These are phyloP conservation scores for Parazoanthus darwini DNA, from an alignment of 92 coral and sea anemone species.

Conservation along the genomic window DNA sequence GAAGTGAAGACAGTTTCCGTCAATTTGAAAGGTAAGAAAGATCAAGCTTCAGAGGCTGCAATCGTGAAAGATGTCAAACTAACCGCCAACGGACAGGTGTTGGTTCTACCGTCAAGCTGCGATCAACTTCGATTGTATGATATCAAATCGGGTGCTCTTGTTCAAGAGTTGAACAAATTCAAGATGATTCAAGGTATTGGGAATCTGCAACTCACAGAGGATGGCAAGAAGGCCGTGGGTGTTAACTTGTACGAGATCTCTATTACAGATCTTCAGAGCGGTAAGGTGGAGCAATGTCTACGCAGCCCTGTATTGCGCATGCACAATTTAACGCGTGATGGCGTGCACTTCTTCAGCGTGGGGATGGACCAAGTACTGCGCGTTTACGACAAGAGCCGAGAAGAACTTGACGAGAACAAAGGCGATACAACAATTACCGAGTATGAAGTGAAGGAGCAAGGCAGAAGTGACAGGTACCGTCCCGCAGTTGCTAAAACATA, in stretches of 20 bases:
- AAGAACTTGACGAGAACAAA: conserved; percentile 79
- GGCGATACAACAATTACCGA: conserved; percentile 57
- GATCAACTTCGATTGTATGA: conserved; percentile 80
- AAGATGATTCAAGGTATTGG: conserved; percentile 76
- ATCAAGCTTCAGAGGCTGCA: conserved; percentile 29
- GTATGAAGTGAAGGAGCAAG: conserved; percentile 60
- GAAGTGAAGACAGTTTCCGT: conserved; percentile 68
- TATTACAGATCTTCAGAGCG: conserved; percentile 76
- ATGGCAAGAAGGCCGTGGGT: conserved; percentile 78
- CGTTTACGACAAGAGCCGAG: conserved; percentile 85
- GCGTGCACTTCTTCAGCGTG: conserved; percentile 60
- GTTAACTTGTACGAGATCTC: conserved; percentile 80
- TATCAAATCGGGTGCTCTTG: conserved; percentile 68
- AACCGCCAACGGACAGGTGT: conserved; percentile 63
- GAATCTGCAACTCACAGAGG: conserved; percentile 74
- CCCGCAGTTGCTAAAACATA: background rate
- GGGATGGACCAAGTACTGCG: conserved; percentile 86
- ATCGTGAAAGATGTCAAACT: conserved; percentile 70
- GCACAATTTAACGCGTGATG: conserved; percentile 75
- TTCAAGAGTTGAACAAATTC: conserved; percentile 78
- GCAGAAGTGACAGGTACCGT: conserved; percentile 32
- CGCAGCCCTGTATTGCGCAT: conserved; percentile 77
- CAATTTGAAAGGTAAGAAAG: conserved; percentile 52
- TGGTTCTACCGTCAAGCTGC: conserved; percentile 72
- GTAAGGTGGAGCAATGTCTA: conserved; percentile 70